Percentiles rank a stretch among this genome's conserved stretches.
Evolutionary conservation across 2,888 invertebrate species (phyloP).

Genomic region (Hirtodrosophila confusa): DNA sequence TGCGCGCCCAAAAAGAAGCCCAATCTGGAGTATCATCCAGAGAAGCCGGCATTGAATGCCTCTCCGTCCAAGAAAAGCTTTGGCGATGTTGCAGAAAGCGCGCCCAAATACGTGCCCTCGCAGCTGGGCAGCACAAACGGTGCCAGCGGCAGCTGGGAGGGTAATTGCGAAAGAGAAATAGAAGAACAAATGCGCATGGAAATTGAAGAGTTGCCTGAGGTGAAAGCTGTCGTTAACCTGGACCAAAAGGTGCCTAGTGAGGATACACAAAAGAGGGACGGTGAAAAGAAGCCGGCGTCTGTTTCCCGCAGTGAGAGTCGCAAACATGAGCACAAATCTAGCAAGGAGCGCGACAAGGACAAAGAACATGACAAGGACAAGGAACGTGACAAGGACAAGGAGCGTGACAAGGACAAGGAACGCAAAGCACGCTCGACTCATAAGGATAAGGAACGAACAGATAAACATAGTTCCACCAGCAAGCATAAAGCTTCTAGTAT

Average conservation of each 20-base stretch:
- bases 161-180: constrained; percentile 11
- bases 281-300: constrained; percentile 19
- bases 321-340: constrained; percentile 48
- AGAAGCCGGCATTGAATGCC: constrained; percentile 82
- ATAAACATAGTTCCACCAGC: constrained; percentile 49
- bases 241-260: constrained; percentile 6
- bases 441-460: constrained; percentile 26
- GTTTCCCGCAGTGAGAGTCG: constrained; percentile 35
- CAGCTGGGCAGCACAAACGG: constrained; percentile 29
- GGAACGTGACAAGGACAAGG: constrained; percentile 43
- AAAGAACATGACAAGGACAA: constrained; percentile 1
- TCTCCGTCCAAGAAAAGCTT: constrained; percentile 63
- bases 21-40: constrained; percentile 83
- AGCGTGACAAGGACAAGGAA: constrained; percentile 46
- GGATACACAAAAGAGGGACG: constrained; percentile 32
- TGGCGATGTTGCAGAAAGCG: constrained; percentile 27
- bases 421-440: constrained; percentile 26
- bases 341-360: constrained; percentile 33
- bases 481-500: constrained; percentile 59
- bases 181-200: constrained; percentile 31
- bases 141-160: constrained; percentile 26
- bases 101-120: constrained; percentile 82
- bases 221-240: constrained; percentile 1
- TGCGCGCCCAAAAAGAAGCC: constrained; percentile 68
- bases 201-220: constrained; percentile 3